Base-by-base conservation (phyloP, 2,888 invertebrate genomes). In the Scaptomyza cyrtandrae region DNA sequence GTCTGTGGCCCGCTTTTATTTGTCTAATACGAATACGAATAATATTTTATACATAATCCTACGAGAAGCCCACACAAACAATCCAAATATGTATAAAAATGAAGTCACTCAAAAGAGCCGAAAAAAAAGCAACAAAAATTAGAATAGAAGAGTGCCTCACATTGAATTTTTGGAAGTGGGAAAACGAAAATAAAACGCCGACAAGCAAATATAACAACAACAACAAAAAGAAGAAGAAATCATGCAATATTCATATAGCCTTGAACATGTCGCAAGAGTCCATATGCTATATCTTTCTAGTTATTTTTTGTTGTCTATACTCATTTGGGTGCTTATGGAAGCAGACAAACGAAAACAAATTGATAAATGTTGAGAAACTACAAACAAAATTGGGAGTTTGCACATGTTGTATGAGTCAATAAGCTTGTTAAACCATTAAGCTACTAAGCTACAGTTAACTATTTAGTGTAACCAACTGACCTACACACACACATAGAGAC, bases 231-330 rank as follows among this genome's bases (percentile, higher is more conserved):
- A 27, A 44, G 1, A 3, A 35, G 45, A 13, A 56, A 6, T 16
- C 49, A 75, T 74, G 64, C 63, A 77, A 73, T 72, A 88, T 78
- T 68, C 64, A 71, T 63, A 45, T 73, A 82, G 86, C 85, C 89
- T 85, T 85, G 89, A 85, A 82, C 27, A 74, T 87, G 88, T 87
- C 89, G 71, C 87, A 78, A 87, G 68, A 71, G 67, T 75, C 78
- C 75, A 79, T 87, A 77, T 87, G 81, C 19, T 50, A n/a, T 50
- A n/a, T 50, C 50, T 24, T 39, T 19, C 55, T 74, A 37, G 33
- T 33, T 11, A 13, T 24, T 24, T 70, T 69, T 63, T 14, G 49
- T 58, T 64, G n/a, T n/a, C 37, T 37, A n/a, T 14, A 11, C 41
- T n/a, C 9, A 19, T 29, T 59, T 73, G 55, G 65, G 59, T 70